Percentiles rank a stretch among this genome's conserved stretches.
Evolutionary conservation across 1,140 invertebrate species (phyloP).

Genomic region (Uloborus diversus): DNA sequence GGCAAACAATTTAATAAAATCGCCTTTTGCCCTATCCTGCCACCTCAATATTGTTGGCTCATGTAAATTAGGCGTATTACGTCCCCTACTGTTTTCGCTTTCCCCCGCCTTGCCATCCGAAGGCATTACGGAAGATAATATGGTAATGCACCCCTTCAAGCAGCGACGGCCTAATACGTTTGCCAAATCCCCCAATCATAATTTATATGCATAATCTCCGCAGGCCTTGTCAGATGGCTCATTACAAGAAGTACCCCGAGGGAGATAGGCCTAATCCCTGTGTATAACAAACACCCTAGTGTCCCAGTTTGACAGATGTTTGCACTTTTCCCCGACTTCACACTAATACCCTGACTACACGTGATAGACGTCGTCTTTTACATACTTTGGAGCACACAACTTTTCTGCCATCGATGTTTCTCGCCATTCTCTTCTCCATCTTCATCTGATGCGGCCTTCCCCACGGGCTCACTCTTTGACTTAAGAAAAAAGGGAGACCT

Average conservation of each 20-base stretch:
- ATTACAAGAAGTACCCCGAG: slow-evolving; percentile 49
- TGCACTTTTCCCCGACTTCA: slow-evolving; percentile 50
- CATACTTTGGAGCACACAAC: slow-evolving; percentile 27
- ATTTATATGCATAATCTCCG: slow-evolving; percentile 56
- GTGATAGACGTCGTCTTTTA: slow-evolving; percentile 53
- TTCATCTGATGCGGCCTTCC: slow-evolving; percentile 41
- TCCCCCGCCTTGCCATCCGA: neutral
- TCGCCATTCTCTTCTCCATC: slow-evolving; percentile 44
- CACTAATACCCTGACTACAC: slow-evolving; percentile 50
- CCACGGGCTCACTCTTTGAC: slow-evolving; percentile 46
- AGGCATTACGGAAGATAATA: slow-evolving; percentile 54
- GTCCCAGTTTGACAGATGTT: slow-evolving; percentile 54
- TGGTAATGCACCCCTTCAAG: slow-evolving; percentile 55
- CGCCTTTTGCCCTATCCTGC: slow-evolving; percentile 56
- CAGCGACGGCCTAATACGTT: slow-evolving; percentile 50
- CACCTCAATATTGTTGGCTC: slow-evolving; percentile 56
- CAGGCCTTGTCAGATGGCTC: slow-evolving; percentile 54
- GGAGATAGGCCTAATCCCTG: slow-evolving; percentile 53
- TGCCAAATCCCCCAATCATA: slow-evolving; percentile 55
- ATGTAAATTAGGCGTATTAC: slow-evolving; percentile 56
- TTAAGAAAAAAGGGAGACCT: slow-evolving; percentile 14
- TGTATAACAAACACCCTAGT: slow-evolving; percentile 53
- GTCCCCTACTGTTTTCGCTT: slow-evolving; percentile 40
- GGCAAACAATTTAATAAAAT: slow-evolving; percentile 57
- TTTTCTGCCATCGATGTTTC: neutral